Evolutionary conservation across 2,888 invertebrate genomes (phyloP).

Genomic region (Oasisia sp.): DNA sequence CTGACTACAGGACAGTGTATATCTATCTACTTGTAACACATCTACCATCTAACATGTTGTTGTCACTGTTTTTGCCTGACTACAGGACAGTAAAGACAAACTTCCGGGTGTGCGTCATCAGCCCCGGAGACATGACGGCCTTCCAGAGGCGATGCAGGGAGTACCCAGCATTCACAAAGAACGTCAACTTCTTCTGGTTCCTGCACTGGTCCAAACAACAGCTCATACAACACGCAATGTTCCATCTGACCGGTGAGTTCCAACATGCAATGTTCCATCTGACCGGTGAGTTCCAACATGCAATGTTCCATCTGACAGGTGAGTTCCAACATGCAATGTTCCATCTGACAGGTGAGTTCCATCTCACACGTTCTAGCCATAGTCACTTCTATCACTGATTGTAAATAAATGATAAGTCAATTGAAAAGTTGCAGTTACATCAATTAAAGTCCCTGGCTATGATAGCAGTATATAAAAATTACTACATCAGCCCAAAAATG

Average conservation of each 20-base stretch:
- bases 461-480: no score
- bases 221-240: slow-evolving; percentile 62
- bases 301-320: no score
- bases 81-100: slow-evolving; percentile 63
- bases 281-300: slow-evolving; percentile 38
- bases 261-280: slow-evolving; percentile 20
- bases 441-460: no score
- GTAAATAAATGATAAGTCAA: no score
- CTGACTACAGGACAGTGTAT: no score
- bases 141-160: slow-evolving; percentile 62
- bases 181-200: slow-evolving; percentile 64
- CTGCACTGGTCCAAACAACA: slow-evolving; percentile 62
- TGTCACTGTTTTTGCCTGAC: not conserved
- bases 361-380: no score
- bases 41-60: not conserved
- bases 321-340: no score
- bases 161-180: slow-evolving; percentile 61
- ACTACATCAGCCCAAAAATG: no score
- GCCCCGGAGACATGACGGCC: slow-evolving; percentile 48
- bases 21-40: no score
- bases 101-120: slow-evolving; percentile 62
- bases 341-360: no score
- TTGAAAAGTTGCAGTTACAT: no score
- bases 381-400: no score
- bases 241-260: slow-evolving; percentile 60